These are phyloP conservation scores for Nasonia giraulti DNA, from an alignment of 1,140 invertebrate species.

Conservation along the genomic window DNA sequence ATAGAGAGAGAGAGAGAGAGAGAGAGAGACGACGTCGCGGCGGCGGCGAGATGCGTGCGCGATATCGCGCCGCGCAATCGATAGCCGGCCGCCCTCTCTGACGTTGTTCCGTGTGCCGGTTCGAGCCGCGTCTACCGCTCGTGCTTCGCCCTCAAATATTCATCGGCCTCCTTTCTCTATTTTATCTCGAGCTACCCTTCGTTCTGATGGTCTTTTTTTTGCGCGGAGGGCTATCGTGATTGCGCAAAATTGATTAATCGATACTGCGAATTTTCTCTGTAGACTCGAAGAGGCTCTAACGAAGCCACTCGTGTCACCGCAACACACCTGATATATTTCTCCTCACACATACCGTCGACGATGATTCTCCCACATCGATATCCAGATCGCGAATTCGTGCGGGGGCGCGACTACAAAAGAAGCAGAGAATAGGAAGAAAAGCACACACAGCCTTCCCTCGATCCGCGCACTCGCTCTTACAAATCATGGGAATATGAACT, in stretches of 20 bases:
- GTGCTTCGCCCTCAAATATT: neutral
- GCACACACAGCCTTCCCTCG: neutral
- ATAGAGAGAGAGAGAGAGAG: no score
- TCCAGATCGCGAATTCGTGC: neutral
- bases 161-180: neutral
- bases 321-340: no score
- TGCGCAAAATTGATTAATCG: no score
- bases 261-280: no score
- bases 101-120: neutral
- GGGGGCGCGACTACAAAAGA: neutral
- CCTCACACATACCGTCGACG: no score
- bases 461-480: neutral
- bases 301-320: no score
- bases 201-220: no score
- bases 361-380: no score
- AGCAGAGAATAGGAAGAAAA: neutral
- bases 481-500: neutral
- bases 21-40: neutral
- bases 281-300: no score
- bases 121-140: neutral
- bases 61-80: slow-evolving; percentile 23
- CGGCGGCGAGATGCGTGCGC: neutral
- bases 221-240: no score
- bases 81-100: slow-evolving; percentile 9
- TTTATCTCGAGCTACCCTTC: neutral